Conservation (phyloP, 2,797 vertebrate species). For the Naso thynnoides region DNA sequence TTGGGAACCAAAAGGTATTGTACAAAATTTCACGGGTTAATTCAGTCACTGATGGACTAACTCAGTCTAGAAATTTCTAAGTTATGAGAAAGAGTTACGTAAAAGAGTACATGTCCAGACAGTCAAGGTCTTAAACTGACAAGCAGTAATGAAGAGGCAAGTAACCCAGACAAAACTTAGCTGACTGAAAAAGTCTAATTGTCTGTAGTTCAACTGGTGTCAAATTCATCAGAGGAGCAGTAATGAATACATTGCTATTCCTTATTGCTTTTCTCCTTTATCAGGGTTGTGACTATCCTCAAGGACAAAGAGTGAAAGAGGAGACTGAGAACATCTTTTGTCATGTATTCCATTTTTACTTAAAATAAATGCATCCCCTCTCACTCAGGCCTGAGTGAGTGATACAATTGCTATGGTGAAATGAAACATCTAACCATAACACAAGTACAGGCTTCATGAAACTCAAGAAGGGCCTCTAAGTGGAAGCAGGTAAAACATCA, state of each 20-base stretch:
- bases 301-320: neutral
- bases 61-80: constrained; percentile 1
- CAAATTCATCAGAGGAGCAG: constrained; percentile 28
- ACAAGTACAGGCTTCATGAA: constrained; percentile 29
- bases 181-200: constrained; percentile 23
- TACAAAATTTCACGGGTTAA: neutral
- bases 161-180: constrained; percentile 5
- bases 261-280: neutral
- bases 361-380: constrained; percentile 10
- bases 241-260: constrained; percentile 9
- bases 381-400: constrained; percentile 19
- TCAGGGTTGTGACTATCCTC: constrained; percentile 5
- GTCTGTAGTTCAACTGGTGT: constrained; percentile 14
- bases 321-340: constrained; percentile 19
- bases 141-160: constrained; percentile 2
- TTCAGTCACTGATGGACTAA: neutral
- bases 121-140: constrained; percentile 26
- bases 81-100: neutral
- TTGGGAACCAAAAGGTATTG: neutral
- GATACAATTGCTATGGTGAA: constrained; percentile 18
- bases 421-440: constrained; percentile 24
- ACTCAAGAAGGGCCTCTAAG: constrained; percentile 33
- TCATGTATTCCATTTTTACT: constrained; percentile 32
- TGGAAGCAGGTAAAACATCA: constrained; percentile 31
- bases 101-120: constrained; percentile 10